A percentile compares a stretch with the other conserved stretches of the same genome.
These are phyloP conservation scores for human (Homo sapiens) DNA, from an alignment of 2,113 vertebrate species.

Conservation along the genomic window DNA sequence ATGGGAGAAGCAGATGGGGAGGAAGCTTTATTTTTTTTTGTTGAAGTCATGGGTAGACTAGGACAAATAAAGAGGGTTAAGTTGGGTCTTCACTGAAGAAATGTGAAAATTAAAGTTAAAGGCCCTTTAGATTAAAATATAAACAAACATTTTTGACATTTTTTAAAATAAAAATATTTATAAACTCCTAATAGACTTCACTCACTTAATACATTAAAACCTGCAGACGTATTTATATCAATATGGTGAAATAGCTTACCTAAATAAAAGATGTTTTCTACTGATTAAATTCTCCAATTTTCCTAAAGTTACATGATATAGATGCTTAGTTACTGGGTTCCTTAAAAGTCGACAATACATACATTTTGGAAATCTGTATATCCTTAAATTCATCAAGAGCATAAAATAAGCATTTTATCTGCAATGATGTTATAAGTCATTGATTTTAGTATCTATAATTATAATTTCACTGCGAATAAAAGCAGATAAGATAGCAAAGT, in stretches of 20 bases:
- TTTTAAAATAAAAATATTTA: constrained; percentile 45
- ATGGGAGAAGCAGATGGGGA: not conserved
- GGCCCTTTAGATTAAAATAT: constrained; percentile 1
- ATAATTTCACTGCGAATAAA: constrained; percentile 30
- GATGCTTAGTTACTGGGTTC: not conserved
- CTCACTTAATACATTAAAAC: not conserved
- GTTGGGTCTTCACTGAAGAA: constrained; percentile 14
- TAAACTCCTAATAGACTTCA: not conserved
- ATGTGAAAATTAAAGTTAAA: constrained; percentile 4
- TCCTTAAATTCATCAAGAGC: not conserved
- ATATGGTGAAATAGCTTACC: not conserved
- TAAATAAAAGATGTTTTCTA: constrained; percentile 37
- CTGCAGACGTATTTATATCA: not conserved
- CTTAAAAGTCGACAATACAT: not conserved
- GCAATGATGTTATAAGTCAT: not conserved
- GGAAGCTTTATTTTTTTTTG: not conserved
- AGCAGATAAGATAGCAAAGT: not conserved
- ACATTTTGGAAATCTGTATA: constrained; percentile 21
- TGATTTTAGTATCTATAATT: constrained; percentile 20
- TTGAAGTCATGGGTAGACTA: not conserved
- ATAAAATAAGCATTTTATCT: constrained; percentile 12
- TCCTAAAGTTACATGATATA: not conserved
- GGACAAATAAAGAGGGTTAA: not conserved
- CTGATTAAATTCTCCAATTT: not conserved
- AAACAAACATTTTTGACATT: not conserved